These are phyloP conservation scores for Muscicapa comitata DNA, from an alignment of 2,797 vertebrate species.

Conservation along the genomic window DNA sequence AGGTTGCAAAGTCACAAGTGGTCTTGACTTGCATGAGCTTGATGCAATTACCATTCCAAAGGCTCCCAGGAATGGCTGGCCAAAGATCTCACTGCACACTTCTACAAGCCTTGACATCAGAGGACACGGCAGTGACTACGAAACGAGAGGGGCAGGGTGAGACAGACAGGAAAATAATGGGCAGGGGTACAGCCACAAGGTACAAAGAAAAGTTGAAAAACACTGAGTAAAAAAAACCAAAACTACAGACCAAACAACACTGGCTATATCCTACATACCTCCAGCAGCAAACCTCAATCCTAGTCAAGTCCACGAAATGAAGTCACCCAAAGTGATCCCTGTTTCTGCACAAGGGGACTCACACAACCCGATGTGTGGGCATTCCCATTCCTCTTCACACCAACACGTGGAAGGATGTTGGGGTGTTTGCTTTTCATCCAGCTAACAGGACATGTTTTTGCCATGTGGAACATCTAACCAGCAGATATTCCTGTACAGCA, in stretches of 20 bases:
- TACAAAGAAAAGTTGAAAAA: conserved; percentile 53
- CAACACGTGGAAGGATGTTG: background rate
- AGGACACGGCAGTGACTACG: conserved; percentile 27
- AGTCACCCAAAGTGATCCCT: conserved; percentile 56
- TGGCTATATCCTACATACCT: conserved; percentile 66
- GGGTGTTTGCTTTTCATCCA: conserved; percentile 22
- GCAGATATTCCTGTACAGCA: background rate
- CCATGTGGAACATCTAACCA: background rate
- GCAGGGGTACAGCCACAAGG: conserved; percentile 51
- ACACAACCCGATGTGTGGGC: conserved; percentile 11
- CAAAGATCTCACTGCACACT: conserved; percentile 37
- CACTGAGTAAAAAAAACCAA: conserved; percentile 13
- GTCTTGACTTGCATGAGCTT: background rate
- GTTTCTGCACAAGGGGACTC: conserved; percentile 4
- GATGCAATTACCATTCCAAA: background rate
- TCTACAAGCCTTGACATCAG: conserved; percentile 29
- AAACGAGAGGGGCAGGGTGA: background rate
- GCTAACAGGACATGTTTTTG: background rate
- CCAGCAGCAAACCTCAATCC: conserved; percentile 70
- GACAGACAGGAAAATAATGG: conserved; percentile 26
- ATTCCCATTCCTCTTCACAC: conserved; percentile 62
- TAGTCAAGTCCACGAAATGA: conserved; percentile 64
- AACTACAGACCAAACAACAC: conserved; percentile 59
- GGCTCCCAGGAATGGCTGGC: background rate
- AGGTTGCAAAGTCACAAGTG: background rate